Evolutionary conservation across 2,888 invertebrate genomes (phyloP), one percentile per base, ranked within the genome.

Genomic region (Allygus modestus): DNA sequence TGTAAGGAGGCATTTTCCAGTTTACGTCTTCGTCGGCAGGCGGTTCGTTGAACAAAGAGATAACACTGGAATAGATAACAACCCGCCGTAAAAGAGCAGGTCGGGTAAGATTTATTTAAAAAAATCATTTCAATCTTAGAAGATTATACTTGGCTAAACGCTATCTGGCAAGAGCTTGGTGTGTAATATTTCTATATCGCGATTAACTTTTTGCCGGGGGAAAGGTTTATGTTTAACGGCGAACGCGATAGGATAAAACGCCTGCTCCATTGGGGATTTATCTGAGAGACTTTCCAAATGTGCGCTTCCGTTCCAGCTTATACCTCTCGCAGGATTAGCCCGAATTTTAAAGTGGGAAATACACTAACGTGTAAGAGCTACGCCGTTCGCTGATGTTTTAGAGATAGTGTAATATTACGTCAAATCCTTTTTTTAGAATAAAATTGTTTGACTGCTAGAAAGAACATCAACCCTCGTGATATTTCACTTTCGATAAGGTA

Each of bases 181-280:
- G 5, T 58, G 31, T 28, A 65, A 65, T 65, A 31, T 65, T 65
- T 28, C 65, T 5, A 31, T 65, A 65, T 28, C 65, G 9, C 28
- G 28, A 2, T 54, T 65, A 65, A 65, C 26, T 15, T 31, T 31
- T 31, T 65, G 26, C 20, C 26, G 31, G 31, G 17, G 31, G 65
- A n/a, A 12, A 65, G 65, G 65, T 65, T 65, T 65, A 31, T 65
- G 65, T 65, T 65, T 65, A 65, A 65, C 12, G 26, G 28, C 7
- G 65, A 65, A 65, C 65, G 65, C 65, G 65, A 65, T 65, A 28
- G 65, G 65, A 65, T 65, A 31, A 31, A 65, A 65, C 65, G 26
- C 31, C 65, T 28, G 28, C 65, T 65, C 65, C 65, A 17, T 15
- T 28, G 65, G 65, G 58, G 17, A 28, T 65, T 65, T 28, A 23